phyloP scores from a whole-genome alignment of 2,888 invertebrate genomes.

The Graphium colonna region DNA sequence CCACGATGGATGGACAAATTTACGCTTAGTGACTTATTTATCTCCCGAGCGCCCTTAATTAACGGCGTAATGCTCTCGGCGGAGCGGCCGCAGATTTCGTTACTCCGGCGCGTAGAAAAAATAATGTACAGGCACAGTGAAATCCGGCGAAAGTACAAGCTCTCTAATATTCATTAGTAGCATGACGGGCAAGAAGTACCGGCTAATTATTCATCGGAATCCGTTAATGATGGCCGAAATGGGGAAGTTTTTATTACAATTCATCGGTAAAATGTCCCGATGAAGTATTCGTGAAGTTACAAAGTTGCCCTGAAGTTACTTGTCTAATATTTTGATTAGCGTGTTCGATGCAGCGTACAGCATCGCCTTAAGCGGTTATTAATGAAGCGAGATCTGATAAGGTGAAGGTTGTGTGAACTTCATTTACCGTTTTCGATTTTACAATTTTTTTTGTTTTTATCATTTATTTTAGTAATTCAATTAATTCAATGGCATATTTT shows the following conservation, averaged over 20 bases:
- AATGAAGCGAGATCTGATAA: slow-evolving; percentile 12
- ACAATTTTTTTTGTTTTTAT: no score
- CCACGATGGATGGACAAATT: slow-evolving; percentile 70
- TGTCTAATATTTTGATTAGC: slow-evolving; percentile 58
- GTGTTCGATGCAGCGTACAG: slow-evolving; percentile 37
- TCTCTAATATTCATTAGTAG: slow-evolving; percentile 69
- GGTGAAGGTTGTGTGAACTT: no score
- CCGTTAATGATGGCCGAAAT: slow-evolving; percentile 68
- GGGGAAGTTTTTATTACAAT: slow-evolving; percentile 72
- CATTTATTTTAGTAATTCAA: no score
- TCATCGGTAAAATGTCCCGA: slow-evolving; percentile 56
- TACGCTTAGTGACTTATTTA: slow-evolving; percentile 72
- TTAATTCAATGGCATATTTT: no score
- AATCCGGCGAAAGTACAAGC: slow-evolving; percentile 36
- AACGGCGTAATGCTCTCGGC: slow-evolving; percentile 55
- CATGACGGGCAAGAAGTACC: slow-evolving; percentile 75
- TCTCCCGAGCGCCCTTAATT: slow-evolving; percentile 60
- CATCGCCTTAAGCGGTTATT: slow-evolving; percentile 22
- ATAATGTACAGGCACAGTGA: slow-evolving; percentile 6
- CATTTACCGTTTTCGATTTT: no score
- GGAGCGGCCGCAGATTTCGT: slow-evolving; percentile 59
- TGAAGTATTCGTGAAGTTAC: slow-evolving; percentile 69
- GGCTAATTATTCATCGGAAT: slow-evolving; percentile 74
- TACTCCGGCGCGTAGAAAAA: slow-evolving; percentile 34
- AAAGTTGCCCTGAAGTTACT: slow-evolving; percentile 47